Evolutionary conservation across 2,113 vertebrate species (phyloP), one percentile per base, ranked within the genome.

Genomic region (Apeltes quadracus): DNA sequence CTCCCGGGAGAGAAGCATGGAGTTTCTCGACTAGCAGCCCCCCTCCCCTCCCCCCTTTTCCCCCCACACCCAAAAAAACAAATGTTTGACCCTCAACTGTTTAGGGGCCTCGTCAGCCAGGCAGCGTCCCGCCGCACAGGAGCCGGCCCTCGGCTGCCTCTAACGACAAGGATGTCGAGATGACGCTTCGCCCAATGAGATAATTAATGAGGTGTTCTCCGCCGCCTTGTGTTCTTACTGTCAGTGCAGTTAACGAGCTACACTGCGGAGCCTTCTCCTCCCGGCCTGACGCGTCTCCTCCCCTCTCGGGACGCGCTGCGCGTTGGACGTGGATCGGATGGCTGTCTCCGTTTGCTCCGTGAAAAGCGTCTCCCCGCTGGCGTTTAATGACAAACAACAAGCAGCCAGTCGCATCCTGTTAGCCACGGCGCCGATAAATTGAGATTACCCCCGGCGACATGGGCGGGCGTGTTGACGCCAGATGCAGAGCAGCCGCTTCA

Each of bases 341-440:
- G 29, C 29, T 32, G 29, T 32, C 29, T 32, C 65, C 72, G 65
- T 78, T 84, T 67, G 59, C 61, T 59, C 73, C 79, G 63, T 74
- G n/a, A 55, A 84, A 86, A 83, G 58, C 54, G 48, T 67, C 68
- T 75, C 43, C 59, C 29, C 73, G 78, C 63, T 18, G 57, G 22
- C 9, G 3, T 83, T 84, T 81, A 79, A 84, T 79, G 80, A 82
- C 71, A 76, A 79, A 84, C 66, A 79, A 72, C 79, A 71, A 72
- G 63, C 61, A 79, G 74, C 74, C 76, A 70, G 81, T 89, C 84
- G 76, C 69, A 78, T 85, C 85, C 83, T 78, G 81, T 84, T 63
- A 72, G 76, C 65, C 61, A 62, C 64, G 46, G 9, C 25, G 39
- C 75, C 16, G 72, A 65, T 81, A 76, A 81, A 75, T 56, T 38